Conservation (phyloP, 2,797 vertebrate species). For the Chelidonichthys spinosus region DNA sequence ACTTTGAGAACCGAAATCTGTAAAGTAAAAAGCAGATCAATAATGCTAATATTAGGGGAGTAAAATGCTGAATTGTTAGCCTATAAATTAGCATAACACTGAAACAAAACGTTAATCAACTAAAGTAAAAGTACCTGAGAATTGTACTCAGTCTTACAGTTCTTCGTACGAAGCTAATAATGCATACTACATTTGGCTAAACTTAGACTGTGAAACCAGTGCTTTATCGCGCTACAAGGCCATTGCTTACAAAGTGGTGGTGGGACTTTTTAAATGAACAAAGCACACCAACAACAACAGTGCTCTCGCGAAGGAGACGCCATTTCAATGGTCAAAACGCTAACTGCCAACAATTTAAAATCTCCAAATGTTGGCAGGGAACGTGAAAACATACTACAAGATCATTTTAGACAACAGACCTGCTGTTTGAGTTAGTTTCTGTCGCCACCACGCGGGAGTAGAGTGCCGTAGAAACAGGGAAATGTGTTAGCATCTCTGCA, state of each 20-base stretch:
- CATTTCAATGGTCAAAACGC: background rate
- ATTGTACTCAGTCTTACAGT: background rate
- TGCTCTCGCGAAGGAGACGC: background rate
- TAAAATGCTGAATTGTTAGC: too few relatives aligned
- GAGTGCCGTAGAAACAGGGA: background rate
- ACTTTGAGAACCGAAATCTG: too few relatives aligned
- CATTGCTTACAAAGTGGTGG: background rate
- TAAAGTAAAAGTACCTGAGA: background rate
- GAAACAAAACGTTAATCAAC: background rate
- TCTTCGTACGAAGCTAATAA: background rate
- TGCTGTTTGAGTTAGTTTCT: slow-evolving; percentile 38
- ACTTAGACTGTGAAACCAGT: too few relatives aligned
- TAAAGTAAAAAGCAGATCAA: too few relatives aligned
- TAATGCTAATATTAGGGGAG: too few relatives aligned
- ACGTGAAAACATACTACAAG: background rate
- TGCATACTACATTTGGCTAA: background rate
- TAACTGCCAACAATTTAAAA: background rate
- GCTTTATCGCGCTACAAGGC: background rate
- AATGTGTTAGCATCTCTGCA: background rate
- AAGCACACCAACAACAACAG: background rate
- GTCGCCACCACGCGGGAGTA: slow-evolving; percentile 67
- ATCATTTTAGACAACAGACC: background rate
- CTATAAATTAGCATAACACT: too few relatives aligned
- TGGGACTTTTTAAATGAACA: background rate
- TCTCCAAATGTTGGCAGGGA: fast-evolving